A percentile compares a stretch with the other conserved stretches of the same genome.
Conservation (phyloP, 2,113 vertebrate species). For the Numida meleagris region DNA sequence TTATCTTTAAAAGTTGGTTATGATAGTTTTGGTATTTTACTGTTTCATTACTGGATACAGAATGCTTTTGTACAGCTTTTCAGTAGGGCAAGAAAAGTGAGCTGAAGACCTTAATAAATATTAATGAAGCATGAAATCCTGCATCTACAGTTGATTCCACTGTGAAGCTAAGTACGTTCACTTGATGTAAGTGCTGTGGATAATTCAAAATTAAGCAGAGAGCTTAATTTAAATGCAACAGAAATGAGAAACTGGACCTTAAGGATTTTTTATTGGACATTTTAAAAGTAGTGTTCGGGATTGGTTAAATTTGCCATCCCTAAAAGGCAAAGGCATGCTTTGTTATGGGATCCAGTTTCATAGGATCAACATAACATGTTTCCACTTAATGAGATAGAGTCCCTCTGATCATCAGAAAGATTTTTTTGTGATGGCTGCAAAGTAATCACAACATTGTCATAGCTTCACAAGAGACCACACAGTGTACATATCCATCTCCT, state of each 20-base stretch:
- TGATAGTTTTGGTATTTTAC: background rate
- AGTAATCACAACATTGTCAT: background rate
- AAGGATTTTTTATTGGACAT: background rate
- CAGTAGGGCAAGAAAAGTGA: background rate
- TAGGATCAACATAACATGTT: background rate
- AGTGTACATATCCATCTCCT: background rate
- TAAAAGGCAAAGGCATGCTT: background rate
- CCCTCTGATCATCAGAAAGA: background rate
- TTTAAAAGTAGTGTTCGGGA: background rate
- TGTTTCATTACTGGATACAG: conserved; percentile 23
- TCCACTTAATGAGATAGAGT: background rate
- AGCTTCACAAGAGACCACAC: background rate
- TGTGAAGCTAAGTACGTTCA: background rate
- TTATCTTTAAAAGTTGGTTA: conserved; percentile 53
- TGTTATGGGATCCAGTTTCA: background rate
- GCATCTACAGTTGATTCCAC: background rate
- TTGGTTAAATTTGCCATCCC: background rate
- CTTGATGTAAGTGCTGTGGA: background rate
- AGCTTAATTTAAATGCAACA: background rate
- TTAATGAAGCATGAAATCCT: conserved; percentile 9
- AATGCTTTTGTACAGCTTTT: background rate
- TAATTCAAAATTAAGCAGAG: background rate
- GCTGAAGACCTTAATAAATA: background rate
- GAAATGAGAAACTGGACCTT: background rate
- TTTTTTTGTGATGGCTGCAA: background rate